These are phyloP conservation scores for Corynorhinus townsendii DNA, from an alignment of 2,113 vertebrate genomes.

Conservation along the genomic window DNA sequence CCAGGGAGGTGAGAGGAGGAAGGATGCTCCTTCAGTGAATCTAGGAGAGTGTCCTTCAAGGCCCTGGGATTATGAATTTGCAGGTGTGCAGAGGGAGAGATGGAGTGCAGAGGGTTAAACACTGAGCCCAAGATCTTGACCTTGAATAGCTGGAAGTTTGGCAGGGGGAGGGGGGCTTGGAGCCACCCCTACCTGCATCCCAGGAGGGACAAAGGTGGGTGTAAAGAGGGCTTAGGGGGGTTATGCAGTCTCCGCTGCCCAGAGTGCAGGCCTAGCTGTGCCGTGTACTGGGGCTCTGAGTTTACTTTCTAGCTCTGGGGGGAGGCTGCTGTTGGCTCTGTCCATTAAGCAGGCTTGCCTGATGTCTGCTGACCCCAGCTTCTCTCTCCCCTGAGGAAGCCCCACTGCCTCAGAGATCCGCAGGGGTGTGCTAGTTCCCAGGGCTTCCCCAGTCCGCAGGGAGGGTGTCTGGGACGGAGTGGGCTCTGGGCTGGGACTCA, in stretches of 20 bases:
- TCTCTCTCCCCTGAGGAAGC: not conserved
- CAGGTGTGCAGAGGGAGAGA: not conserved
- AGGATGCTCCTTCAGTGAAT: not conserved
- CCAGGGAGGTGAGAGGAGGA: not conserved
- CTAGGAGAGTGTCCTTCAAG: not conserved
- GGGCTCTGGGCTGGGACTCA: slow-evolving; percentile 5
- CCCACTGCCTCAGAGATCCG: not conserved
- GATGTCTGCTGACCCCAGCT: slow-evolving; percentile 17
- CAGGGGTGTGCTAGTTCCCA: slow-evolving; percentile 7
- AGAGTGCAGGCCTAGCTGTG: not conserved
- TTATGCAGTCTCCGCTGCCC: not conserved
- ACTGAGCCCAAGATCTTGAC: not conserved
- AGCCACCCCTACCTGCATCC: too few relatives aligned
- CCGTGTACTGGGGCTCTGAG: not conserved
- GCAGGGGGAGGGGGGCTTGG: not conserved
- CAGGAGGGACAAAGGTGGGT: not conserved
- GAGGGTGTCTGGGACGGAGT: not conserved
- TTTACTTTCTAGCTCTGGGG: not conserved
- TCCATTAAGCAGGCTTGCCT: not conserved
- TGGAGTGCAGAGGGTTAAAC: not conserved
- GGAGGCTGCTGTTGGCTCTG: slow-evolving; percentile 50
- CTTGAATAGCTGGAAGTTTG: not conserved
- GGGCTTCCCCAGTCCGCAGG: not conserved
- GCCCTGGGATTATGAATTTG: not conserved
- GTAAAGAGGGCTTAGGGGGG: not conserved